Conservation (phyloP, 2,888 invertebrate species). For the Cactoblastis cactorum region DNA sequence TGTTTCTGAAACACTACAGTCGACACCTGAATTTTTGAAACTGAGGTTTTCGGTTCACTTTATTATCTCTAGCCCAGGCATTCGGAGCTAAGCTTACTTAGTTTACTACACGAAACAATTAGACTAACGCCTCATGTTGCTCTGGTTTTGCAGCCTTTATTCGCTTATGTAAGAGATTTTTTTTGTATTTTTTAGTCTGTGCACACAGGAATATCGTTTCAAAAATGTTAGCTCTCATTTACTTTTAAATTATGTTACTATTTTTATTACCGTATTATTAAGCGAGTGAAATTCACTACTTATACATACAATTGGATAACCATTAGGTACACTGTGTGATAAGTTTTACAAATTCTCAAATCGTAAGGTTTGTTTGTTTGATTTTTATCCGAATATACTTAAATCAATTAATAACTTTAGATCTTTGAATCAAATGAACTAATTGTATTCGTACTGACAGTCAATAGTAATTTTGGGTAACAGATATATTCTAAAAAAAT, state of each 20-base stretch:
- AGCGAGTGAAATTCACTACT: no score
- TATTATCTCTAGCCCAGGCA: neutral
- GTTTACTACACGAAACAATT: slow-evolving; percentile 11
- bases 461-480: no score
- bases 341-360: no score
- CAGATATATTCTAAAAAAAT: no score
- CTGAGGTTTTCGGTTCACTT: slow-evolving; percentile 27
- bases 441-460: no score
- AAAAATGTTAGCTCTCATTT: neutral
- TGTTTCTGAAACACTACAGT: neutral
- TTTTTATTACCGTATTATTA: neutral
- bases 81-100: slow-evolving; percentile 3
- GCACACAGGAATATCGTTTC: neutral
- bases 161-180: neutral
- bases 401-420: no score
- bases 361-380: no score
- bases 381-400: no score
- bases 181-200: neutral
- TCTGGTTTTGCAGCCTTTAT: slow-evolving; percentile 8
- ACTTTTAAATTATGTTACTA: neutral
- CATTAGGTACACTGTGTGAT: no score
- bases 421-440: no score
- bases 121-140: slow-evolving; percentile 11
- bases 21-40: slow-evolving; percentile 33
- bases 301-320: no score